phyloP scores from a whole-genome alignment of 2,888 invertebrate species.

The Agelastica alni region DNA sequence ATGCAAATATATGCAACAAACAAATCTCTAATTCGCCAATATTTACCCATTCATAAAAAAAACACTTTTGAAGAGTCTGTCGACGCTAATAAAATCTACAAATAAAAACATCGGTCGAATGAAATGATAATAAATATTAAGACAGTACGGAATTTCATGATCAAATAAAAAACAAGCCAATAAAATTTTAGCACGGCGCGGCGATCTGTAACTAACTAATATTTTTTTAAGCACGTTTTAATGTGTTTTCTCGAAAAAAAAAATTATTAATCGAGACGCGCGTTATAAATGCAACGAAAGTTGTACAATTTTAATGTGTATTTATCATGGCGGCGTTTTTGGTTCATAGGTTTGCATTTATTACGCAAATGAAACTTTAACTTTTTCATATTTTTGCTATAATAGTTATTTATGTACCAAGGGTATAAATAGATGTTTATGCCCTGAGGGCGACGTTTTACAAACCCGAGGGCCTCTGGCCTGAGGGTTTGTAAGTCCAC shows the following conservation, averaged over 20 bases:
- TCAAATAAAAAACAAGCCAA: conserved; percentile 20
- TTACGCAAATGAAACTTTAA: no score
- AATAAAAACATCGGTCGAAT: conserved; percentile 19
- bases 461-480: no score
- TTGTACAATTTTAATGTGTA: no score
- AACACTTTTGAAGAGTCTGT: conserved; percentile 11
- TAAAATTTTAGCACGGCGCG: conserved; percentile 17
- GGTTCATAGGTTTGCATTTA: no score
- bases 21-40: not conserved
- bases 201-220: conserved; percentile 1
- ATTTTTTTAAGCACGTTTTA: no score
- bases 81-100: conserved; percentile 10
- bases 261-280: conserved; percentile 10
- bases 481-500: no score
- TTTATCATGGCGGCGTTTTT: no score
- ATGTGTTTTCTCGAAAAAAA: conserved; percentile 20
- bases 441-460: no score
- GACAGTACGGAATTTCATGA: conserved; percentile 21
- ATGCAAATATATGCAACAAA: not conserved
- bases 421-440: no score
- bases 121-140: conserved; percentile 22
- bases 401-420: no score
- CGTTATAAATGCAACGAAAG: no score
- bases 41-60: conserved; percentile 12
- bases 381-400: no score